Base-by-base conservation (phyloP, 1,140 invertebrate genomes). In the Listronotus bonariensis region DNA sequence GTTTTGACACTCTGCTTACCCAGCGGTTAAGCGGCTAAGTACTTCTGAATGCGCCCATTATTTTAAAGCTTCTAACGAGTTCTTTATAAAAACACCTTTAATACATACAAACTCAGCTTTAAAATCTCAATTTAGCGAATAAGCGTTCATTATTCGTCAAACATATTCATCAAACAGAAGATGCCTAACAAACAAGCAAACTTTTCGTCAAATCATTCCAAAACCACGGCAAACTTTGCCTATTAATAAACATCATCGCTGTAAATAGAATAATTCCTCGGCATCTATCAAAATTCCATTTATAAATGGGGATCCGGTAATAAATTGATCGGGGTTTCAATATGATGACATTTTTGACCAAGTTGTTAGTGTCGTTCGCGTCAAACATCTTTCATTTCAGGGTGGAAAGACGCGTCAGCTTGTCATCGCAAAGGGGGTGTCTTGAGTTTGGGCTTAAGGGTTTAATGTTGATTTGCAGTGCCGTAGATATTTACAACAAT, bases 331-430 rank as follows among this genome's bases (percentile, higher is more conserved):
- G 40, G n/a, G 53, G 58, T 69, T 69, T 69, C 67, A 66, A 69
- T 69, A 66, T 60, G 62, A 54, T 58, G 63, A 48, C 63, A 56
- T 55, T 61, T 65, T 69, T 65, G 68, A 65, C 64, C 68, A 65
- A 62, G 63, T 69, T 58, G 64, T 66, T 66, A 51, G 56, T 59
- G 55, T 51, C 57, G 65, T 15, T 40, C 45, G 53, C 65, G 60
- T 67, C 68, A 66, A 66, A 62, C 59, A 70, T 70, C 68, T 55
- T 55, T 68, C 61, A 70, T 70, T 68, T 60, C 56, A 31, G 49
- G 18, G 9, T 15, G 56, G 20, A 42, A 60, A 56, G 65, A 56
- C 56, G 68, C 64, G 68, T 70, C 68, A 67, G 59, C 57, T 61
- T 70, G 66, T 70, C 68, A 70, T 46, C 43, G 12, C 14, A 10